A percentile compares a stretch with the other conserved stretches of the same genome.
Conservation (phyloP, 2,888 invertebrate genomes). For the Dinocampus coccinellae region DNA sequence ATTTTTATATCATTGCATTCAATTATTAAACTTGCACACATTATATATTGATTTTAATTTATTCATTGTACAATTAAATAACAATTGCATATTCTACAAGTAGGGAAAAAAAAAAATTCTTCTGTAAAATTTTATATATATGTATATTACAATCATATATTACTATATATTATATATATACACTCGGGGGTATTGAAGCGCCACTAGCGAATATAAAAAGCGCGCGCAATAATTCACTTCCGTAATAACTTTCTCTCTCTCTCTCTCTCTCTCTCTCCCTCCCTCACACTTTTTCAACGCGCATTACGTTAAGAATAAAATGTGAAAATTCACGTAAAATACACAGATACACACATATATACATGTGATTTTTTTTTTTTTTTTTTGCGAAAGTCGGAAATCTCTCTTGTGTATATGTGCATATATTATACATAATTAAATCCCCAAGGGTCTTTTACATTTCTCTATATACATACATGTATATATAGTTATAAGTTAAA, state of each 20-base stretch:
- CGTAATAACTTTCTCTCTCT: conserved; percentile 46
- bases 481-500: background rate
- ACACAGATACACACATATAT: background rate
- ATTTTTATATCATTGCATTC: too few relatives aligned
- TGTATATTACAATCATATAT: background rate
- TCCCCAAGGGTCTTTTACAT: conserved; percentile 13
- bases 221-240: conserved; percentile 45
- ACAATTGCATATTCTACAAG: background rate
- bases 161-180: background rate
- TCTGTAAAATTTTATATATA: background rate
- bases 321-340: conserved; percentile 15
- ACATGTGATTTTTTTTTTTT: background rate
- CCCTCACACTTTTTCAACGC: background rate
- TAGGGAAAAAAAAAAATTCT: background rate
- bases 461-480: background rate
- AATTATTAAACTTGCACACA: too few relatives aligned
- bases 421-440: conserved; percentile 40
- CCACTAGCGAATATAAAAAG: conserved; percentile 34
- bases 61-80: background rate
- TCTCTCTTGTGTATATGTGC: conserved; percentile 28
- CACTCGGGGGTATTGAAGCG: conserved; percentile 18
- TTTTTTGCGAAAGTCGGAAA: conserved; percentile 37
- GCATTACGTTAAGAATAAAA: conserved; percentile 39
- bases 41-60: too few relatives aligned
- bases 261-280: background rate